phyloP scores from a whole-genome alignment of 2,888 invertebrate species.

The Sinelater perroti region DNA sequence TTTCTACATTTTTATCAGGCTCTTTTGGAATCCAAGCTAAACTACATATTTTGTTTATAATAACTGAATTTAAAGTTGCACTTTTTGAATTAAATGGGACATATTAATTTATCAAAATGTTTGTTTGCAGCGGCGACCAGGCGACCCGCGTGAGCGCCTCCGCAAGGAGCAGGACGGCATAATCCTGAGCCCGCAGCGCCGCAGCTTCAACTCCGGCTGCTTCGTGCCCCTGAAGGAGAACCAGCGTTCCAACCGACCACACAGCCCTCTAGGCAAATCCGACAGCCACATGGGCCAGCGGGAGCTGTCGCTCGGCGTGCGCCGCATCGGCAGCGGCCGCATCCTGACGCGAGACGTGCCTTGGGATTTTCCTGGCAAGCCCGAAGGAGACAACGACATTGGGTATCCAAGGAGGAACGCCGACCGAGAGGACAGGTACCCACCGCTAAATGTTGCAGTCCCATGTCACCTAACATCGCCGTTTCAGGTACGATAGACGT shows the following conservation, averaged over 20 bases:
- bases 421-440: conserved; percentile 46
- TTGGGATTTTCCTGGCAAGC: conserved; percentile 62
- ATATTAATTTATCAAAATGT: no score
- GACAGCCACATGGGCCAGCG: conserved; percentile 50
- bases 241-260: conserved; percentile 49
- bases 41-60: no score
- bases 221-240: conserved; percentile 71
- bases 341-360: conserved; percentile 64
- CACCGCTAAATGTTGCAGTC: no score
- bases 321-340: conserved; percentile 87
- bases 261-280: conserved; percentile 41
- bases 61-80: no score
- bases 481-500: conserved; percentile 62
- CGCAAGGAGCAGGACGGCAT: conserved; percentile 86
- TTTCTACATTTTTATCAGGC: no score
- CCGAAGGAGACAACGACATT: conserved; percentile 44
- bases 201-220: conserved; percentile 88
- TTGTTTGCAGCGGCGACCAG: conserved; percentile 63
- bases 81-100: no score
- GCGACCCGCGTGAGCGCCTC: conserved; percentile 78
- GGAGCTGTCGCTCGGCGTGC: conserved; percentile 55
- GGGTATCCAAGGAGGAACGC: conserved; percentile 45
- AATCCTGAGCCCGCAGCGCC: conserved; percentile 84
- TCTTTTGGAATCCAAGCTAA: no score
- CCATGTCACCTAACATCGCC: not conserved